Conservation (phyloP, 2,888 invertebrate species). For the Xestia ashworthii region DNA sequence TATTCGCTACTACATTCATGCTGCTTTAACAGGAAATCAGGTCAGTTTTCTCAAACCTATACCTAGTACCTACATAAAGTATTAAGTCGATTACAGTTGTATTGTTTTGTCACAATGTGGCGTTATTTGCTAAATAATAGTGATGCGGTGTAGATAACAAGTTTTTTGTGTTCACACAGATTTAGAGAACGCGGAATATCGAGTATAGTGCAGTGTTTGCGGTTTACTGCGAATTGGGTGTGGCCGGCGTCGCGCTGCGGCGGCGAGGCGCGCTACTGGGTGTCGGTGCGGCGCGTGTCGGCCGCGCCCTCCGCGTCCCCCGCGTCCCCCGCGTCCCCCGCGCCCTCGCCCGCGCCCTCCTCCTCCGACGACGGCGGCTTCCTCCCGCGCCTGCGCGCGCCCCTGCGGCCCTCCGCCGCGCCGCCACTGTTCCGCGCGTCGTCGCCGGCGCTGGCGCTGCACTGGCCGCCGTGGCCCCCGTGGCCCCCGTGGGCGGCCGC, state of each 20-base stretch:
- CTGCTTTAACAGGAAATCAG: constrained; percentile 85
- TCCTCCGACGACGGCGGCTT: constrained; percentile 97
- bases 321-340: constrained; percentile 75
- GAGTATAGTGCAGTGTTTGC: constrained; percentile 94
- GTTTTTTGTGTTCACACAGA: constrained; percentile 88
- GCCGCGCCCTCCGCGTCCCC: constrained; percentile 74
- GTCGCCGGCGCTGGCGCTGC: constrained; percentile 83
- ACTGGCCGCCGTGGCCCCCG: constrained; percentile 91
- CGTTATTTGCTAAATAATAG: not conserved
- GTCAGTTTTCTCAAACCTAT: constrained; percentile 72
- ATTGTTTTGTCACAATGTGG: not conserved
- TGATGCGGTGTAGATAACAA: constrained; percentile 21
- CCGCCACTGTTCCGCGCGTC: constrained; percentile 87
- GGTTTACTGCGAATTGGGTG: constrained; percentile 92
- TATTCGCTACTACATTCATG: constrained; percentile 61
- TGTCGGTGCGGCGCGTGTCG: constrained; percentile 74
- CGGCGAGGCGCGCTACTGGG: constrained; percentile 79
- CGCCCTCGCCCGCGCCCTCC: constrained; percentile 84
- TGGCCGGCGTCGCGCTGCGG: constrained; percentile 94
- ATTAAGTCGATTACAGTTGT: not conserved
- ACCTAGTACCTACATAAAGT: not conserved
- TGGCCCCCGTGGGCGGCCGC: constrained; percentile 92
- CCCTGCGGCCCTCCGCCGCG: constrained; percentile 92
- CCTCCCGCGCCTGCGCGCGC: constrained; percentile 90
- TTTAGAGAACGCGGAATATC: constrained; percentile 98